Conservation (phyloP, 2,888 invertebrate genomes). For the Drosophila dives region DNA sequence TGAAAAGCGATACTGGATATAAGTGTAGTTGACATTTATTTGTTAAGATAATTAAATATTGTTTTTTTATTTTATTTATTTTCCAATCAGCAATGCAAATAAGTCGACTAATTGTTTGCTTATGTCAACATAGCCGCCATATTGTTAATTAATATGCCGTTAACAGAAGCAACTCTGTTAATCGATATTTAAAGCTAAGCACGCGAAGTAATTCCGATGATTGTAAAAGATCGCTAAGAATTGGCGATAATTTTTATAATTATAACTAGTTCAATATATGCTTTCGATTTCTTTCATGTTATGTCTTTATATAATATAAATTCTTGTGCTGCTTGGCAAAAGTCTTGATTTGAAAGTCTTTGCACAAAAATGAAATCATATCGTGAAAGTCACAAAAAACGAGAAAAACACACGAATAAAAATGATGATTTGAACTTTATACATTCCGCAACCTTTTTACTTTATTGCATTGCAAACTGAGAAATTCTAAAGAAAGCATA, state of each 20-base stretch:
- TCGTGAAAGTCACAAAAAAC: neutral
- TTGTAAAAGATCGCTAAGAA: neutral
- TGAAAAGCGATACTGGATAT: neutral
- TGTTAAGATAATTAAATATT: neutral
- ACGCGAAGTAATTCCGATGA: neutral
- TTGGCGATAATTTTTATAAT: neutral
- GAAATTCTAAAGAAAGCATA: neutral
- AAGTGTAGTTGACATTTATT: neutral
- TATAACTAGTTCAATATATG: too few relatives aligned
- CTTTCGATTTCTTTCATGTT: neutral
- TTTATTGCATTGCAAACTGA: neutral
- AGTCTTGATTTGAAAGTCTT: neutral
- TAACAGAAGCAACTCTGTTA: neutral
- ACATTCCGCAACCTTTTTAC: neutral
- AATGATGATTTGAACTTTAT: neutral
- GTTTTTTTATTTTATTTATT: neutral
- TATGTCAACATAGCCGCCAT: neutral
- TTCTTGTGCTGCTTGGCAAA: neutral
- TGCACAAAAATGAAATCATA: neutral
- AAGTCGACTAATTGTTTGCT: neutral
- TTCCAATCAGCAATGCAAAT: neutral
- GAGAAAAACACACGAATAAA: neutral
- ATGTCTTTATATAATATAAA: neutral
- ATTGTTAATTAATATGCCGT: neutral
- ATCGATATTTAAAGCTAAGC: neutral